Base-by-base conservation (phyloP, 2,113 vertebrate genomes). In the Poeciliopsis turrubarensis region DNA sequence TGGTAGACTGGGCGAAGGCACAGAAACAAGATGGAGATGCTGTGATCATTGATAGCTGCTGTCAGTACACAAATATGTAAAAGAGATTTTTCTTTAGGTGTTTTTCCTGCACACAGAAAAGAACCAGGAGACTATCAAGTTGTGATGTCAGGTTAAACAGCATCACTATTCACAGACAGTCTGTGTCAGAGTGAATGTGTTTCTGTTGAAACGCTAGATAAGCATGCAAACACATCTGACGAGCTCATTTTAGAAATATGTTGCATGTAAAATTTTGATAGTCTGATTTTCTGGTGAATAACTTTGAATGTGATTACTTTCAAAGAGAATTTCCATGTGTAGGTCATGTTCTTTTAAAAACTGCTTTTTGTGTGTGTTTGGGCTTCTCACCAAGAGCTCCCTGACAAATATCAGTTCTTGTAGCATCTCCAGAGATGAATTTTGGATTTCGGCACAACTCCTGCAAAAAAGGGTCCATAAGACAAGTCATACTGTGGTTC, bases 341-440 rank as follows among this genome's bases (percentile, higher is more conserved):
- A 32, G 62, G 17, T 22, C 39, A 41, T 11, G 14, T 41, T 14
- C 12, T 14, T 51, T 19, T 9, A 9, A 51, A 22, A 22, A 22
- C 17, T 1, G 17, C 7, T 19, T 22, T 51, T 22, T 47, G 25
- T 57, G 10, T 1, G 11, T 4, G 41, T 19, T 51, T 51, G 69
- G 34, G 13, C 39, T 41, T 81, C 95, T 67, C 87, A 98, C 96
- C 95, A 4, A 98, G 93, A 2, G 79, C 90, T 54, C 96, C 96
- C 85, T 98, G 96, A 80, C 96, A 92, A 80, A 98, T 95, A 73
- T 97, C 97, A 32, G 95, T 96, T 82, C 95, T 92, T 14, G 94
- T 96, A 22, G 96, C 96, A 92, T 95, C 95, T 70, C 92, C 94
- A 22, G 92, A 93, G 92, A 89, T 89, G 64, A 89, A 90, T 68